These are phyloP conservation scores for Scylla paramamosain DNA, from an alignment of 1,140 invertebrate genomes.

Conservation along the genomic window DNA sequence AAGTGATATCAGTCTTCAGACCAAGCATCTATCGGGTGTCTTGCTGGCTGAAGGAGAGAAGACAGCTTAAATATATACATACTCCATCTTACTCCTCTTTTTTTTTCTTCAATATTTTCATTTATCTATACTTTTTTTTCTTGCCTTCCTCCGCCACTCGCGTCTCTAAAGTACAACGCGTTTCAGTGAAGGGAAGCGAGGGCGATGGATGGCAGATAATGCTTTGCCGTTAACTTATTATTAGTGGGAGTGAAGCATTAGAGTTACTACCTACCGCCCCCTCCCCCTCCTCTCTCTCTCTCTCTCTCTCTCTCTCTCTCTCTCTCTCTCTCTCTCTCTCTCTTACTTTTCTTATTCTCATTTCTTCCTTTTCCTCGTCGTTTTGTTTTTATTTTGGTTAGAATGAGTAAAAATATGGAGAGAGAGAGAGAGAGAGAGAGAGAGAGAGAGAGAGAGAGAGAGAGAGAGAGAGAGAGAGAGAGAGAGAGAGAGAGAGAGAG, in stretches of 20 bases:
- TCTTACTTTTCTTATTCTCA: no score
- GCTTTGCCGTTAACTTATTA: not conserved
- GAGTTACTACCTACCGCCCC: not conserved
- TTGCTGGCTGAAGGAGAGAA: not conserved
- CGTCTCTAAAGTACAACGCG: not conserved
- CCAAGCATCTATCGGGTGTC: not conserved
- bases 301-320: no score
- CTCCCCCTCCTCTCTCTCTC: no score
- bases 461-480: slow-evolving; percentile 57
- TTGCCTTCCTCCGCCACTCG: not conserved
- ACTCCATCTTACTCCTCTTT: not conserved
- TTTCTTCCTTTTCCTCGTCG: not conserved
- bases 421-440: not conserved
- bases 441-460: slow-evolving; percentile 42
- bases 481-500: slow-evolving; percentile 42
- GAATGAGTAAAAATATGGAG: no score
- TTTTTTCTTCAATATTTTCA: not conserved
- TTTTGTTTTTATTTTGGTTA: no score
- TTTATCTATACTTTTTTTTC: not conserved
- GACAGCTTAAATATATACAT: not conserved
- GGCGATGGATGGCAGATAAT: not conserved
- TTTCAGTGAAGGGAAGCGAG: not conserved
- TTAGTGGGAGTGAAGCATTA: slow-evolving; percentile 18
- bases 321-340: no score
- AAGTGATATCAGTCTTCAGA: not conserved